Evolutionary conservation across 2,113 vertebrate species (phyloP).

Genomic region (Genyomyrus donnyi): DNA sequence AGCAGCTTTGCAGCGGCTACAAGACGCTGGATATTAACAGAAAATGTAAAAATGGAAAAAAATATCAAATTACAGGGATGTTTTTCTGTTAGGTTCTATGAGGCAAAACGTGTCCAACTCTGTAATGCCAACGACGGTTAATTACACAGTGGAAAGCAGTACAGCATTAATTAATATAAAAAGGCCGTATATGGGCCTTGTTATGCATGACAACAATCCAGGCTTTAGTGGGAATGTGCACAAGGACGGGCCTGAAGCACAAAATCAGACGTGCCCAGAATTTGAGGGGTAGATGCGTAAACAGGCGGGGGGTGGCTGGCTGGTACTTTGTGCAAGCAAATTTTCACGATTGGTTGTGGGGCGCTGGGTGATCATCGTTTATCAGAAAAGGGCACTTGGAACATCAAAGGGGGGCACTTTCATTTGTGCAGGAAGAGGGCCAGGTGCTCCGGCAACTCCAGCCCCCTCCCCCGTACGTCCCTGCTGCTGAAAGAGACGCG

Average conservation of each 20-base stretch:
- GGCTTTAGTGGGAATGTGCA: background rate
- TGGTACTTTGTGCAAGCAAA: background rate
- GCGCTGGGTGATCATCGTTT: background rate
- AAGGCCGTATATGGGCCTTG: background rate
- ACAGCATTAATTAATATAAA: background rate
- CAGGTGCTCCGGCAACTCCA: background rate
- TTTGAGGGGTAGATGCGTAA: background rate
- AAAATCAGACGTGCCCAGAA: background rate
- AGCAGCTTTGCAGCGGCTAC: background rate
- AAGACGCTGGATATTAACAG: background rate
- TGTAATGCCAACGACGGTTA: background rate
- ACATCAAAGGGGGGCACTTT: background rate
- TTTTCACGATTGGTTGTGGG: background rate
- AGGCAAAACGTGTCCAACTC: background rate
- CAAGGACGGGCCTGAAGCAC: background rate
- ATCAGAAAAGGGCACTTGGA: background rate
- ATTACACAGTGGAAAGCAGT: background rate
- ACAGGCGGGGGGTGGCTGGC: background rate
- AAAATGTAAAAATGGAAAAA: background rate
- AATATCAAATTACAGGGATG: background rate
- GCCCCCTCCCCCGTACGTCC: background rate
- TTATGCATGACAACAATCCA: background rate
- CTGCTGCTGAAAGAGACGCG: background rate
- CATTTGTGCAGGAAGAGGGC: background rate
- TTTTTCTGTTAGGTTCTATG: background rate